phyloP scores from a whole-genome alignment of 2,888 invertebrate species.

The Epistrophella euchroma region DNA sequence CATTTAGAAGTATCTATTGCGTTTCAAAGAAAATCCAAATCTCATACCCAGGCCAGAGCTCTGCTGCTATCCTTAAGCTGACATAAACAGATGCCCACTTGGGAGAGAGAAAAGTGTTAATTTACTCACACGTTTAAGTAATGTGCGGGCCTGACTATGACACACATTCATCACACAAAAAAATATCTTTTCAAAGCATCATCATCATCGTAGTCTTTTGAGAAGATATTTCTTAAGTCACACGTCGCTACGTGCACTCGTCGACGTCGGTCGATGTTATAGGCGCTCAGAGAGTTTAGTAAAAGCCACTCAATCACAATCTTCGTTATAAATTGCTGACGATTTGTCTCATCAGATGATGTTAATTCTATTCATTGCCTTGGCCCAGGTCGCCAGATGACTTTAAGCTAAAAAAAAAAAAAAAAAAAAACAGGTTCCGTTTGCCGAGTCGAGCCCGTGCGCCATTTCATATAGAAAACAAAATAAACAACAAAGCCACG shows the following conservation, averaged over 20 bases:
- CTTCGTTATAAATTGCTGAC: conserved; percentile 68
- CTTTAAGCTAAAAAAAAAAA: not conserved
- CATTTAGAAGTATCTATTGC: conserved; percentile 39
- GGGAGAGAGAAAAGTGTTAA: conserved; percentile 50
- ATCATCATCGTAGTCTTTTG: conserved; percentile 12
- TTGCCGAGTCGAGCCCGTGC: conserved; percentile 1
- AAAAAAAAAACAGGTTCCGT: conserved; percentile 53
- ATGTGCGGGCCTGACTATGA: conserved; percentile 10
- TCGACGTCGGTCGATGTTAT: not conserved
- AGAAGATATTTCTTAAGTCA: conserved; percentile 48
- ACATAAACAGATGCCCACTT: conserved; percentile 63
- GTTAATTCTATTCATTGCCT: conserved; percentile 61
- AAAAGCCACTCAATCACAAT: conserved; percentile 41
- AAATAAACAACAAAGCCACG: conserved; percentile 21
- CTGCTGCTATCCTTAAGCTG: conserved; percentile 37
- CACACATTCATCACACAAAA: conserved; percentile 49
- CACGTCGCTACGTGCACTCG: no score
- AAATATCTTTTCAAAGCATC: conserved; percentile 38
- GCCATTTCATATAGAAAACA: not conserved
- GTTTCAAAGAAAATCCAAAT: conserved; percentile 31
- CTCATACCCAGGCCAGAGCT: conserved; percentile 10
- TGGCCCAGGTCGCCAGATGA: conserved; percentile 4
- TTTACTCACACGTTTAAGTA: conserved; percentile 59
- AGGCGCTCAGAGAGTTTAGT: not conserved
- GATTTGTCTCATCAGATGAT: conserved; percentile 68